Percentiles rank a stretch among this genome's conserved stretches.
phyloP scores from a whole-genome alignment of 2,113 vertebrate genomes.

The Alouatta palliata region DNA sequence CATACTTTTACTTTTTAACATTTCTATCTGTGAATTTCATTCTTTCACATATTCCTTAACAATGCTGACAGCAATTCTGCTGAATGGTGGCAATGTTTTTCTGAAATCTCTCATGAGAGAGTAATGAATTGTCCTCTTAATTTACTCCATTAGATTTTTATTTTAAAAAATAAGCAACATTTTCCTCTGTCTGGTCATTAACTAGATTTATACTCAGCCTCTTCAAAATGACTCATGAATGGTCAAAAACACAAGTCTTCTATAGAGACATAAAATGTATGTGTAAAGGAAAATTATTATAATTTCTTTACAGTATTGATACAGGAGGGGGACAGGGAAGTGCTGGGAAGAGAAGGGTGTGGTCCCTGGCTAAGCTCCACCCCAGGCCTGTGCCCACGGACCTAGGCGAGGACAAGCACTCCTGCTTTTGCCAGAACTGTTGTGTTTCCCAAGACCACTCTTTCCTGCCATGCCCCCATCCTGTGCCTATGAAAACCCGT shows the following conservation, averaged over 20 bases:
- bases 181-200: constrained; percentile 31
- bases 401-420: no score
- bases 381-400: no score
- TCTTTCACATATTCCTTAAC: background rate
- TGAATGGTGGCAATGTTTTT: background rate
- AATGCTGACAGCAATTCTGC: constrained; percentile 34
- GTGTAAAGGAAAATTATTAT: background rate
- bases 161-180: constrained; percentile 37
- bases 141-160: background rate
- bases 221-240: background rate
- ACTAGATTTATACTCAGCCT: background rate
- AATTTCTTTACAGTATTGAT: background rate
- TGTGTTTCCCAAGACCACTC: no score
- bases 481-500: no score
- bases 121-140: constrained; percentile 31
- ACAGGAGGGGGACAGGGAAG: no score
- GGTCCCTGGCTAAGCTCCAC: no score
- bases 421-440: no score
- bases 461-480: no score
- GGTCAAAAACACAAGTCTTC: background rate
- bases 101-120: constrained; percentile 11
- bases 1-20: background rate
- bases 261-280: background rate
- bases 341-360: no score
- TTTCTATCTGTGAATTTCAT: constrained; percentile 19